These are phyloP conservation scores for Eupleurogrammus muticus DNA, from an alignment of 2,797 vertebrate species.

Conservation along the genomic window DNA sequence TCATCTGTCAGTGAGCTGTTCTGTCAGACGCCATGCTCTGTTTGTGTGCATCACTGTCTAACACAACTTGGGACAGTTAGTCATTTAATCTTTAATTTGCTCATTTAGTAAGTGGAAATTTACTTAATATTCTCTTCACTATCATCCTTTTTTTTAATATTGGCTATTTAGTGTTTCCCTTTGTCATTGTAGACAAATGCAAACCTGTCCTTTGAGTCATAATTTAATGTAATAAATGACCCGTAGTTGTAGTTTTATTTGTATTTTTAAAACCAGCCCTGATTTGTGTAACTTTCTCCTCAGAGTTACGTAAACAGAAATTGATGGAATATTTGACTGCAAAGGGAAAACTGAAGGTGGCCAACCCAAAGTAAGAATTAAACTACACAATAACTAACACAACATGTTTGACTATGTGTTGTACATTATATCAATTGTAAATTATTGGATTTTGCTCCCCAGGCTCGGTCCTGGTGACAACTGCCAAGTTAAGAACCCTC, in stretches of 20 bases:
- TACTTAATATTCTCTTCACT: too few species aligned
- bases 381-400: neutral
- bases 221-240: neutral
- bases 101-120: too few species aligned
- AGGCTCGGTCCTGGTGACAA: constrained; percentile 50
- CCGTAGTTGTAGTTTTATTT: too few species aligned
- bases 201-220: neutral
- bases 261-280: neutral
- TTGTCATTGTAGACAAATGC: too few species aligned
- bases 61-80: too few species aligned
- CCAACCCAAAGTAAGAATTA: constrained; percentile 80
- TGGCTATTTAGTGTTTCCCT: too few species aligned
- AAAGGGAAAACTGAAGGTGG: constrained; percentile 82
- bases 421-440: neutral
- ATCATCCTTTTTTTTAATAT: too few species aligned
- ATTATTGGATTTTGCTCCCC: neutral
- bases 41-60: too few species aligned
- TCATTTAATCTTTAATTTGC: too few species aligned
- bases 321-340: constrained; percentile 81
- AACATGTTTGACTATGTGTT: neutral
- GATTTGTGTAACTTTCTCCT: constrained; percentile 30
- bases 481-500: constrained; percentile 30
- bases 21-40: too few species aligned
- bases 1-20: too few species aligned
- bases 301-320: constrained; percentile 83